Conservation (phyloP, 2,797 vertebrate genomes). For the Perodicticus potto region DNA sequence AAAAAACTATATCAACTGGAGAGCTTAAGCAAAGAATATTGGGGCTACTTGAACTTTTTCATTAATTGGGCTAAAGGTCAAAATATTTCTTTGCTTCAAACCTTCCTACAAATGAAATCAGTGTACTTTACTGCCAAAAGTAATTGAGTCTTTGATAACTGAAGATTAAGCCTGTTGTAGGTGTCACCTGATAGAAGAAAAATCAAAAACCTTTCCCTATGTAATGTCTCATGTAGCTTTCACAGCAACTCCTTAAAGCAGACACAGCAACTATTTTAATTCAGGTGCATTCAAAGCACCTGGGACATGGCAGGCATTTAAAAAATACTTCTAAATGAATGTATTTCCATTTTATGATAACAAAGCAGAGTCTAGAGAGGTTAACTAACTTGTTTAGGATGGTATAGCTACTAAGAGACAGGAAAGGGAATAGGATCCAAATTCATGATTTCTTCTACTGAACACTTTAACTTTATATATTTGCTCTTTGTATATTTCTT, state of each 20-base stretch:
- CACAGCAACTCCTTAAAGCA: not conserved
- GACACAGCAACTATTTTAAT: not conserved
- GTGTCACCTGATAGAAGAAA: not conserved
- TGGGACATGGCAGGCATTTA: not conserved
- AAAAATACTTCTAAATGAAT: slow-evolving; percentile 24
- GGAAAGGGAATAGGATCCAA: not conserved
- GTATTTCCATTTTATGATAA: not conserved
- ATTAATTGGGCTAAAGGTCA: not conserved
- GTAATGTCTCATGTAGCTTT: not conserved
- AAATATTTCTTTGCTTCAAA: slow-evolving; percentile 50
- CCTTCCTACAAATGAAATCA: slow-evolving; percentile 42
- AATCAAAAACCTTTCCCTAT: not conserved
- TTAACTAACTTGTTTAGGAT: not conserved
- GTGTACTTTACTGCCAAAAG: slow-evolving; percentile 19
- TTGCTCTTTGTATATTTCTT: not conserved
- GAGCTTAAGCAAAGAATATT: not conserved
- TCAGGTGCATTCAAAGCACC: not conserved
- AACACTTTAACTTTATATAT: not conserved
- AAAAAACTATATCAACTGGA: not conserved
- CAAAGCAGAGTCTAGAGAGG: not conserved
- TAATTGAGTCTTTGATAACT: not conserved
- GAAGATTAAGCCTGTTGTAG: not conserved
- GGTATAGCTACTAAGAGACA: not conserved
- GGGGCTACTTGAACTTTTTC: not conserved
- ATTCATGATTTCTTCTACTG: not conserved